Evolutionary conservation across 2,888 invertebrate genomes (phyloP), one percentile per base, ranked within the genome.

Genomic region (Xanthia togata): DNA sequence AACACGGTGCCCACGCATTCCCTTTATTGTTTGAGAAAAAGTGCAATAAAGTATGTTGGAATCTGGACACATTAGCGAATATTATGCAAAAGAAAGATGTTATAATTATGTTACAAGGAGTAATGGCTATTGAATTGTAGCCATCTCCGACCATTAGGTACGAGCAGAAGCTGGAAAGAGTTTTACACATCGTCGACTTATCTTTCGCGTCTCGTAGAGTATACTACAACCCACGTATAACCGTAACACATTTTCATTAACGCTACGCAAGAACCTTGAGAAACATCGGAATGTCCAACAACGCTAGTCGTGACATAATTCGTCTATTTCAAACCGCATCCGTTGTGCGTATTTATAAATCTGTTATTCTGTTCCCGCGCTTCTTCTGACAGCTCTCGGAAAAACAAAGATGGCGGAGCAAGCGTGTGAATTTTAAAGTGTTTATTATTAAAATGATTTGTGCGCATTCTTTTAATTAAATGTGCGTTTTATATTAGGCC

Each of bases 271-370:
- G 62, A 87, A 88, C 88, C 88, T 88, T 88, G 88, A 87, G 82
- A 74, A 31, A 71, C 81, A 80, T 84, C 14, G 87, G 88, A 88
- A 88, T 88, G 88, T 88, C 76, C 68, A 74, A 83, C 79, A 73
- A 79, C 68, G 70, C 31, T 60, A 74, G 50, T 90, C 91, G 90
- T 95, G 94, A 94, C 95, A 94, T 93, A 94, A 95, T 94, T 93
- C 89, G 89, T 93, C 94, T 95, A 95, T 94, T 95, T 95, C 91
- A 87, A 91, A 89, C 88, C 82, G 82, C 84, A 91, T 92, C 92
- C 92, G 92, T 87, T 89, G 90, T 87, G 68, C 60, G 73, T 93
- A 93, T 92, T 92, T 92, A 90, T 91, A 93, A n/a, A 91, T 89
- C 86, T 90, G 86, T 86, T 91, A 87, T 87, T 89, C 83, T 85